These are phyloP conservation scores for Halichoerus grypus DNA, from an alignment of 2,113 vertebrate species.

Conservation along the genomic window DNA sequence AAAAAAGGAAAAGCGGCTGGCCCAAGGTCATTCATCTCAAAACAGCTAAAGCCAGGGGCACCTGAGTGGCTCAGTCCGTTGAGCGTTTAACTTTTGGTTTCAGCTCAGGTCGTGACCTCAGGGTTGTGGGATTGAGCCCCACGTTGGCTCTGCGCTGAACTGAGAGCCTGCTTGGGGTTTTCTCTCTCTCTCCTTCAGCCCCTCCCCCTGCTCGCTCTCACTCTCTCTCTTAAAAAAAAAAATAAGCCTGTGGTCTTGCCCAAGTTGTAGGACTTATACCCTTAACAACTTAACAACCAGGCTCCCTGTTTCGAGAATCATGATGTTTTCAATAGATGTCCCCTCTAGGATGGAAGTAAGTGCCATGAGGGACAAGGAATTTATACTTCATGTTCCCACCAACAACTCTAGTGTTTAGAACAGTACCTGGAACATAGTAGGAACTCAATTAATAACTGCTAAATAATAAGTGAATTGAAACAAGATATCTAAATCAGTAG, in stretches of 20 bases:
- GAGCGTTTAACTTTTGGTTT: not conserved
- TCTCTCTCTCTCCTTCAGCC: not conserved
- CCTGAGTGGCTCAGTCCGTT: not conserved
- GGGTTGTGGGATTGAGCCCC: not conserved
- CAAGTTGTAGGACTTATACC: not conserved
- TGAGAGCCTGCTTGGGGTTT: not conserved
- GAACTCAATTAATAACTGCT: not conserved
- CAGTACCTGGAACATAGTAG: not conserved
- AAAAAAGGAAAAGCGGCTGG: not conserved
- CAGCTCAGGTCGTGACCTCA: not conserved
- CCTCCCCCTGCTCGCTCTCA: not conserved
- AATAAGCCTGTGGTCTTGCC: not conserved
- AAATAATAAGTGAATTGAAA: slow-evolving; percentile 31
- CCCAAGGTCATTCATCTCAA: not conserved
- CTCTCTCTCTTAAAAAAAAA: not conserved
- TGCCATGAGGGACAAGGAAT: not conserved
- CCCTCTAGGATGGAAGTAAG: not conserved
- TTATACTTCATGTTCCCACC: not conserved
- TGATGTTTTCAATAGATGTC: not conserved
- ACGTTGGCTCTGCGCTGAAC: not conserved
- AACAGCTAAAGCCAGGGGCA: not conserved
- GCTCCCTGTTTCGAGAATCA: not conserved
- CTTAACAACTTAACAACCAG: no score
- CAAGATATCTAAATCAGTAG: not conserved
- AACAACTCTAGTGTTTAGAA: not conserved